Evolutionary conservation across 2,113 vertebrate species (phyloP).

Genomic region (Petroica traversi): DNA sequence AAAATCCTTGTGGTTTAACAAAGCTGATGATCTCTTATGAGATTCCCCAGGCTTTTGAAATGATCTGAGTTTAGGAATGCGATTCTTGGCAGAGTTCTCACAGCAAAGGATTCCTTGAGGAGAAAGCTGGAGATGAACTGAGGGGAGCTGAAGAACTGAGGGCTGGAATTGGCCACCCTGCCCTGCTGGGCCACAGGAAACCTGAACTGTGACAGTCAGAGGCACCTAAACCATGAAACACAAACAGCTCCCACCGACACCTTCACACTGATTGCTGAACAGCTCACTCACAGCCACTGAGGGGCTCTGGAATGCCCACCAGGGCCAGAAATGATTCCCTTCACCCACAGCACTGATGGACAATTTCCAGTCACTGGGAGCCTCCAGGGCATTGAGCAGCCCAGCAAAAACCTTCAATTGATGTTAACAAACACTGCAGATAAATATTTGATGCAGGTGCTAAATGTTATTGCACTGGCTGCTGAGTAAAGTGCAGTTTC

Average conservation of each 20-base stretch:
- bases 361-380: not conserved
- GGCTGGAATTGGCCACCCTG: not conserved
- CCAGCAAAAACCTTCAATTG: not conserved
- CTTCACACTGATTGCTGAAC: not conserved
- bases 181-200: not conserved
- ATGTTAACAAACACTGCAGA: not conserved
- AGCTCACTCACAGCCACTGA: rapidly evolving
- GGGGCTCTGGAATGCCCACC: not conserved
- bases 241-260: rapidly evolving
- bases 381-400: not conserved
- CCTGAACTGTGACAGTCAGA: not conserved
- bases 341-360: not conserved
- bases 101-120: not conserved
- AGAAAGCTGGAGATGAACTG: not conserved
- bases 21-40: not conserved
- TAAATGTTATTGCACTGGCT: not conserved
- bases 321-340: not conserved
- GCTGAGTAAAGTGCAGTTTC: not conserved
- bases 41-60: not conserved
- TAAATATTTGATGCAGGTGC: not conserved
- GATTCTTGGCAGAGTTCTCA: not conserved
- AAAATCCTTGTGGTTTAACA: not conserved
- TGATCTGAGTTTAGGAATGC: not conserved
- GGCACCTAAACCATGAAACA: rapidly evolving
- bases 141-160: not conserved